Evolutionary conservation across 2,888 invertebrate species (phyloP), one percentile per base, ranked within the genome.

Genomic region (Electrophaes corylata): DNA sequence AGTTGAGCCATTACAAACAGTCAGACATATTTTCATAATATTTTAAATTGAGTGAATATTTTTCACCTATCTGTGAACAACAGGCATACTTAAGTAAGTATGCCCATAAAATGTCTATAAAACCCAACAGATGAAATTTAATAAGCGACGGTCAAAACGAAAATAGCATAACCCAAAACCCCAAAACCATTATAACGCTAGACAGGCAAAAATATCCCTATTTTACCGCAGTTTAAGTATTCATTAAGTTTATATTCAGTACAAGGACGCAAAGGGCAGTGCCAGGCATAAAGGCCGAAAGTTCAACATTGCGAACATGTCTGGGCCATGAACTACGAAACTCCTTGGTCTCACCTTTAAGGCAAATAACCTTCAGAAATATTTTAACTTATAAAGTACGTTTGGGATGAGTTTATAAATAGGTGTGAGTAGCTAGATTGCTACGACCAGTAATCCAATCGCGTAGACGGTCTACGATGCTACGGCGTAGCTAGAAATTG

Each of bases 301-400:
- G 62, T 56, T 58, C 45, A 55, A 64, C 70, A 75, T 63, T 50
- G 62, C 60, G 18, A 51, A 52, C 31, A 49, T 67, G 78, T 77
- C 79, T 77, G 74, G 76, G 72, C 64, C 67, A 58, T 66, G 75
- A 77, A 72, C 78, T 69, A 64, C 60, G 26, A 56, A 59, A 60
- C 69, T 73, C 78, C 78, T 78, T 76, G 40, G 54, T 63, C 40
- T 70, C 73, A 72, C 77, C 75, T 65, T 61, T 29, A 20, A 41
- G 19, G 12, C 20, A 19, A 10, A 41, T 39, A 55, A 53, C 67
- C 70, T 71, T 54, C 31, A 50, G 19, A 46, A 14, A 33, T 33
- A 48, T 51, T 47, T 52, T 56, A 29, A 35, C 50, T 47, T 44
- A 12, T 14, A 35, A 55, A 39, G 46, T 29, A 20, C 26, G 44